Conservation (phyloP, 1,140 invertebrate genomes). For the Lepidurus packardi region DNA sequence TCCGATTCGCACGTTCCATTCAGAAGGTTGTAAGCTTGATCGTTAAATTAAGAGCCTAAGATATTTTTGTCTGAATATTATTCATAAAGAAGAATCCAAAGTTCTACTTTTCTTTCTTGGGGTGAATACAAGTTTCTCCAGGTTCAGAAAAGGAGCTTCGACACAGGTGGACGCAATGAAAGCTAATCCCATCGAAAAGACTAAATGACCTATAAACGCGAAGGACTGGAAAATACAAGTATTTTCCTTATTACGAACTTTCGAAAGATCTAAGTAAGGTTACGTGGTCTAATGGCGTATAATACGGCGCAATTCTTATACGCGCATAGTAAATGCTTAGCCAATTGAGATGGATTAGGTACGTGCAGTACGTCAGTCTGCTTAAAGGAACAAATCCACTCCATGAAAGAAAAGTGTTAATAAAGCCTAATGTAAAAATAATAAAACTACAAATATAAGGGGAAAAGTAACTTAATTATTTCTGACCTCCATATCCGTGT, state of each 20-base stretch:
- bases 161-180: conserved; percentile 34
- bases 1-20: no score
- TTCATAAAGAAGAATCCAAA: neutral
- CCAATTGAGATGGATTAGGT: conserved; percentile 82
- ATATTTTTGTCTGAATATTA: no score
- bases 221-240: conserved; percentile 33
- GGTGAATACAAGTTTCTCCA: conserved; percentile 37
- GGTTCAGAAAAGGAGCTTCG: conserved; percentile 36
- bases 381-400: conserved; percentile 74
- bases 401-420: conserved; percentile 69
- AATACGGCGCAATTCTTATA: conserved; percentile 65
- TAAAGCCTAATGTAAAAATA: conserved; percentile 50
- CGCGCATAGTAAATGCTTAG: conserved; percentile 65
- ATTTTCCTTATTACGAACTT: neutral
- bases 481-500: conserved; percentile 45
- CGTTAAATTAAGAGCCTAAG: no score
- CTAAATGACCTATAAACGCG: conserved; percentile 33
- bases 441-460: neutral
- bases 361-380: conserved; percentile 81
- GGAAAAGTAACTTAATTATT: neutral
- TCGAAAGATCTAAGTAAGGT: neutral
- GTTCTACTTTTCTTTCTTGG: conserved; percentile 14
- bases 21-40: no score
- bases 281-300: conserved; percentile 31
- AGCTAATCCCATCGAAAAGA: conserved; percentile 34